A percentile compares a stretch with the other conserved stretches of the same genome.
These are phyloP conservation scores for Neoaliturus tenellus DNA, from an alignment of 2,888 invertebrate genomes.

Conservation along the genomic window DNA sequence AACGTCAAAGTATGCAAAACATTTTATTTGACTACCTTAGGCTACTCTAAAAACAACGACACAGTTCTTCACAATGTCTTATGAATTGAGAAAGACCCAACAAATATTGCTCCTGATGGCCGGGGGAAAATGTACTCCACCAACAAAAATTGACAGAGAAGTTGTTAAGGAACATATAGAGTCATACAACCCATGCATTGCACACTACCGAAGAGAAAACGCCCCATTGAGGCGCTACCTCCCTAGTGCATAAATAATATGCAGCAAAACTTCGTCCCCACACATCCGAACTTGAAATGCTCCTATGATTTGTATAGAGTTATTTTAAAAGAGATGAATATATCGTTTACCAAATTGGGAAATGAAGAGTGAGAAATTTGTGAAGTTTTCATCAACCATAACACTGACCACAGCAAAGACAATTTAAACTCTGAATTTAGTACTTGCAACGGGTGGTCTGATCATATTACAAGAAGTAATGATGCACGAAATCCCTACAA, in stretches of 20 bases:
- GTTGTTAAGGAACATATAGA: too few species aligned
- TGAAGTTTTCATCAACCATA: slow-evolving; percentile 34
- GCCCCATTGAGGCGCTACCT: slow-evolving; percentile 59
- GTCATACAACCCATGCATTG: background rate
- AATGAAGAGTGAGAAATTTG: slow-evolving; percentile 63
- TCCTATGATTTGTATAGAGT: slow-evolving; percentile 59
- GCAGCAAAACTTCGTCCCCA: slow-evolving; percentile 61
- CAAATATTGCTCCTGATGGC: too few species aligned
- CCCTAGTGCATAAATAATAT: slow-evolving; percentile 8
- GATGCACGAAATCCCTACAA: slow-evolving; percentile 22
- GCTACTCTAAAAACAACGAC: too few species aligned
- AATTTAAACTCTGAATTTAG: slow-evolving; percentile 40
- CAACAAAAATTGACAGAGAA: too few species aligned
- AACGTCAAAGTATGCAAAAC: too few species aligned
- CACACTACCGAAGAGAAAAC: background rate
- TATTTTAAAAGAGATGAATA: slow-evolving; percentile 58
- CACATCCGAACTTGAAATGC: slow-evolving; percentile 55
- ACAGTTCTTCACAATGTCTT: too few species aligned
- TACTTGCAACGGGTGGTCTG: too few species aligned
- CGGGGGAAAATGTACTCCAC: too few species aligned
- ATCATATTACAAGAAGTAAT: slow-evolving; percentile 38
- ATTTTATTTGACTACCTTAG: too few species aligned
- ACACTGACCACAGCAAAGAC: background rate
- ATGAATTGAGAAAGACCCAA: too few species aligned
- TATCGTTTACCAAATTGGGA: slow-evolving; percentile 63